Evolutionary conservation across 2,888 invertebrate species (phyloP).

Genomic region (Argyra leucocephala): DNA sequence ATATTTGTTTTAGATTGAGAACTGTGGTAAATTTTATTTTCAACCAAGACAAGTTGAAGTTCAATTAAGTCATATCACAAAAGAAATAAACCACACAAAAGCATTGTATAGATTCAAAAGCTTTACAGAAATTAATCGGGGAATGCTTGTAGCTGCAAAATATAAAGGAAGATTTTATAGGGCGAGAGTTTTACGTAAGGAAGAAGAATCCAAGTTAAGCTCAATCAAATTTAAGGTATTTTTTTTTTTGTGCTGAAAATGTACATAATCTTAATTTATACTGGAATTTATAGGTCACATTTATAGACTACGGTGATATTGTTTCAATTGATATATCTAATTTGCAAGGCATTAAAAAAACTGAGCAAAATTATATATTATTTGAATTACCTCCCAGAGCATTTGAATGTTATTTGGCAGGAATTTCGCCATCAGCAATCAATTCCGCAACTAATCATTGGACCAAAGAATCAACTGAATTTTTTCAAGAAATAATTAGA

Average conservation of each 20-base stretch:
- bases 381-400: conserved; percentile 50
- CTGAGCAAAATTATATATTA: conserved; percentile 26
- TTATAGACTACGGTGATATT: conserved; percentile 68
- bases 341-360: conserved; percentile 30
- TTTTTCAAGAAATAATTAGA: conserved; percentile 43
- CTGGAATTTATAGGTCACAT: conserved; percentile 50
- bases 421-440: conserved; percentile 58
- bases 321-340: conserved; percentile 44
- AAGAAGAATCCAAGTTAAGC: conserved; percentile 24
- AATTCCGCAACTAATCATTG: conserved; percentile 53
- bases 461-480: conserved; percentile 48
- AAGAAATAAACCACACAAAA: conserved; percentile 38
- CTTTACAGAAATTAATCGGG: conserved; percentile 40
- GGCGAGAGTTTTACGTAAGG: conserved; percentile 47
- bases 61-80: conserved; percentile 37
- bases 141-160: conserved; percentile 52
- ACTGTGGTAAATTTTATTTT: conserved; percentile 40
- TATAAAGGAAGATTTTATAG: conserved; percentile 47
- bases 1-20: conserved; percentile 29
- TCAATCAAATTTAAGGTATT: not conserved
- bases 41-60: conserved; percentile 33
- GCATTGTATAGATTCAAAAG: conserved; percentile 28
- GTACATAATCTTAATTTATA: not conserved
- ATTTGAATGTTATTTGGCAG: conserved; percentile 61
- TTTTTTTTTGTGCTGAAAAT: not conserved